Evolutionary conservation across 2,888 invertebrate genomes (phyloP).

Genomic region (Entomobrya proxima): DNA sequence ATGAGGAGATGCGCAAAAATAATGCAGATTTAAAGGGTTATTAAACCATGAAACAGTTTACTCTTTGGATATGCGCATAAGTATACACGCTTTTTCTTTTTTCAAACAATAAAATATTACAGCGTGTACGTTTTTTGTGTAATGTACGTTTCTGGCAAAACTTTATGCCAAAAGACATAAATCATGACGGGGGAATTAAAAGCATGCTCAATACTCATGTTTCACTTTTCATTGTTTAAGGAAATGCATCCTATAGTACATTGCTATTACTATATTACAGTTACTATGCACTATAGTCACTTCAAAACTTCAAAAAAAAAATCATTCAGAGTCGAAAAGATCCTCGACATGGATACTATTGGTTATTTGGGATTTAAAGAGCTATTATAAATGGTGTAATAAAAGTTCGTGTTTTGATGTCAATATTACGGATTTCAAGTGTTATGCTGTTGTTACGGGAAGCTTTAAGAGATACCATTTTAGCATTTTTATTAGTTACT

Average conservation of each 20-base stretch:
- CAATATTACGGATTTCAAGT: not conserved
- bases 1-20: slow-evolving; percentile 51
- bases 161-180: slow-evolving; percentile 52
- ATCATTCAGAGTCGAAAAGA: no score
- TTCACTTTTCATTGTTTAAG: slow-evolving; percentile 27
- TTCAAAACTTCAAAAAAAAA: no score
- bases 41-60: slow-evolving; percentile 64
- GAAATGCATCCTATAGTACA: not conserved
- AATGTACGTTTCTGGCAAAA: slow-evolving; percentile 1
- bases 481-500: no score
- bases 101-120: slow-evolving; percentile 29
- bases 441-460: no score
- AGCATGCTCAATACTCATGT: slow-evolving; percentile 22
- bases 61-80: slow-evolving; percentile 45
- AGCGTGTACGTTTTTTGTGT: slow-evolving; percentile 7
- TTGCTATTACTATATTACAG: no score
- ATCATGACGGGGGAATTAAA: slow-evolving; percentile 39
- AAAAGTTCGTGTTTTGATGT: not conserved
- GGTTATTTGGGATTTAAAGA: no score
- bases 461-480: no score
- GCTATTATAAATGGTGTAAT: slow-evolving; percentile 15
- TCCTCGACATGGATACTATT: no score
- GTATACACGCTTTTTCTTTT: slow-evolving; percentile 56
- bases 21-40: slow-evolving; percentile 48
- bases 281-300: no score